A percentile compares a stretch with the other conserved stretches of the same genome.
These are phyloP conservation scores for Halcyon smyrnensis DNA, from an alignment of 2,797 vertebrate species.

Conservation along the genomic window DNA sequence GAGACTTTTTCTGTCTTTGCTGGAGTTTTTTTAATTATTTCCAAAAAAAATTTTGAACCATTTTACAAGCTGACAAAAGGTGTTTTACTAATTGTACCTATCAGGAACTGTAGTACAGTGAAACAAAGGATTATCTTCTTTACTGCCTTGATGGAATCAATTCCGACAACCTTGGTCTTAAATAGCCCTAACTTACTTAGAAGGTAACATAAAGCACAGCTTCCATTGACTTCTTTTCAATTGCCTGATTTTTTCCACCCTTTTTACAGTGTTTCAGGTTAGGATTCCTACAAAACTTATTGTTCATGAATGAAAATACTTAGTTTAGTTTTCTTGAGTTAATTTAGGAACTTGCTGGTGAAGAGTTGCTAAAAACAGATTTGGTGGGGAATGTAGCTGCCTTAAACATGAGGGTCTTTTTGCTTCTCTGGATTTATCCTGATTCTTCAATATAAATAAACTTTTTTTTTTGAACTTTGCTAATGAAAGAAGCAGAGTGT, in stretches of 20 bases:
- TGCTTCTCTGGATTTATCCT: background rate
- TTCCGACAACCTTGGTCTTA: background rate
- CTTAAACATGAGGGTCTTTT: background rate
- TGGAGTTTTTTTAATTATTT: background rate
- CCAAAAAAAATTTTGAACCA: background rate
- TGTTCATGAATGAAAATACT: background rate
- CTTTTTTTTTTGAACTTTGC: background rate
- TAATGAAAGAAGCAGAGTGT: background rate
- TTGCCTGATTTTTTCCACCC: background rate
- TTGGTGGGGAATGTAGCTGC: background rate
- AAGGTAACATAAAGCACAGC: background rate
- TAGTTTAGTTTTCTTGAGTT: background rate
- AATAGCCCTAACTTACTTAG: background rate
- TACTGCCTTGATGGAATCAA: background rate
- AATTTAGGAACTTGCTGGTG: background rate
- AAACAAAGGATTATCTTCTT: background rate
- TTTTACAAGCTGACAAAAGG: background rate
- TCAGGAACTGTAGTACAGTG: background rate
- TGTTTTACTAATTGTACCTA: background rate
- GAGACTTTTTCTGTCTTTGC: background rate
- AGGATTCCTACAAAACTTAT: background rate
- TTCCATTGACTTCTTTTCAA: background rate
- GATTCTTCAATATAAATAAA: background rate
- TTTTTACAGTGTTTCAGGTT: background rate
- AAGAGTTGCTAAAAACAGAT: background rate